phyloP scores from a whole-genome alignment of 2,797 vertebrate genomes.

The Lerista edwardsae region DNA sequence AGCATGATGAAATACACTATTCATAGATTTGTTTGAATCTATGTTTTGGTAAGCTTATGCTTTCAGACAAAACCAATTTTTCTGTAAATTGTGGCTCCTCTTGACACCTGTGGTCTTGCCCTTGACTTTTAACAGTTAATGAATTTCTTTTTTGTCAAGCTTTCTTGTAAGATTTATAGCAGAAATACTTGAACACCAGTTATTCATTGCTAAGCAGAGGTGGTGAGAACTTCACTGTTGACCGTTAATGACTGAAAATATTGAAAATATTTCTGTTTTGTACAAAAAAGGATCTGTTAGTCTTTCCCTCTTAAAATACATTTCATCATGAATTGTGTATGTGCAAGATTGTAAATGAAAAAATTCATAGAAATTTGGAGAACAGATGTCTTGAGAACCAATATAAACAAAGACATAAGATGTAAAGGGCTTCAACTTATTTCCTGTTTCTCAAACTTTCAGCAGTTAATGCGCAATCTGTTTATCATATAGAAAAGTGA shows the following conservation, averaged over 20 bases:
- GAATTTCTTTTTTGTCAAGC: accelerated
- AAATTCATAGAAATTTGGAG: neutral
- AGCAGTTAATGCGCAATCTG: neutral
- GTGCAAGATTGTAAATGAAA: neutral
- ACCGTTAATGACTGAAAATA: too few species aligned
- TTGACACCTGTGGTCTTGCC: neutral
- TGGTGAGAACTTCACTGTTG: neutral
- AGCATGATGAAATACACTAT: slow-evolving; percentile 8
- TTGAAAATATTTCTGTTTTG: neutral
- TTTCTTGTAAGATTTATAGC: neutral
- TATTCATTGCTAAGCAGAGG: neutral
- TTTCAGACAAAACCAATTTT: neutral
- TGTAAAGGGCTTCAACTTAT: neutral
- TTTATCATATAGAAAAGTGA: neutral
- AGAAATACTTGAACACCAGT: neutral
- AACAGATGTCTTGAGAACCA: neutral
- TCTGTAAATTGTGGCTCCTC: neutral
- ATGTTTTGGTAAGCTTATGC: neutral
- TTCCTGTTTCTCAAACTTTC: neutral
- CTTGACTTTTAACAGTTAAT: slow-evolving; percentile 1
- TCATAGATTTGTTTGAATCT: neutral
- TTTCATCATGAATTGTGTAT: neutral
- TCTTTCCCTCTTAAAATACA: neutral
- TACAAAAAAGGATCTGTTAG: neutral
- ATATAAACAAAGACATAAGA: neutral